These are phyloP conservation scores for Enteromius anoplus DNA, from an alignment of 2,797 vertebrate genomes.

Conservation along the genomic window DNA sequence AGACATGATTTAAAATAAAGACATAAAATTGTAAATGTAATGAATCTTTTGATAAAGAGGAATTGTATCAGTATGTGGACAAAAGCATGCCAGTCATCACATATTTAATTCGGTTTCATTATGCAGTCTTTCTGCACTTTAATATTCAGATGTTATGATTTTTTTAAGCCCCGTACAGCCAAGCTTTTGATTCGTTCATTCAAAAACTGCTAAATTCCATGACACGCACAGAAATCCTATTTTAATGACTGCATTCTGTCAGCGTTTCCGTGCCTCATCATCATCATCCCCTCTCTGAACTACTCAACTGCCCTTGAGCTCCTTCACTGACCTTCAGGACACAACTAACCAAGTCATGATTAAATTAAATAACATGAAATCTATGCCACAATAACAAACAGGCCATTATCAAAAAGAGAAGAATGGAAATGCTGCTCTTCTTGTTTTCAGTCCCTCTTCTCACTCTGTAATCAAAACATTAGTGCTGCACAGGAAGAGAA, in stretches of 20 bases:
- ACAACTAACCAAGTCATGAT: not conserved
- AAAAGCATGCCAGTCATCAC: not conserved
- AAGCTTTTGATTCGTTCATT: too few relatives aligned
- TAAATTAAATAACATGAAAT: not conserved
- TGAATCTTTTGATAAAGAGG: not conserved
- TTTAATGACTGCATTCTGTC: not conserved
- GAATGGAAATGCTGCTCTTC: slow-evolving; percentile 40
- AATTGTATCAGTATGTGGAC: not conserved
- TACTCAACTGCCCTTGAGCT: not conserved
- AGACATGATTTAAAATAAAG: not conserved
- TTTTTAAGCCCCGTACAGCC: too few relatives aligned
- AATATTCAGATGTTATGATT: too few relatives aligned
- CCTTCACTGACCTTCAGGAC: not conserved
- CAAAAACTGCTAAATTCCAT: not conserved
- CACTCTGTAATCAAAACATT: not conserved
- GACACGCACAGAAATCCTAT: not conserved
- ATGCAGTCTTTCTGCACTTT: too few relatives aligned
- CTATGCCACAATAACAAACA: not conserved
- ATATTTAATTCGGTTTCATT: too few relatives aligned
- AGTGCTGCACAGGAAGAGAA: slow-evolving; percentile 15
- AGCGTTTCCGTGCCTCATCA: not conserved
- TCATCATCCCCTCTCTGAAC: not conserved
- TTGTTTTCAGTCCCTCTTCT: slow-evolving; percentile 42
- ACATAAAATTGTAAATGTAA: not conserved
- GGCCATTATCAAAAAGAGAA: slow-evolving; percentile 17